A percentile compares a stretch with the other conserved stretches of the same genome.
phyloP scores from a whole-genome alignment of 2,113 vertebrate species.

The Bettongia penicillata region DNA sequence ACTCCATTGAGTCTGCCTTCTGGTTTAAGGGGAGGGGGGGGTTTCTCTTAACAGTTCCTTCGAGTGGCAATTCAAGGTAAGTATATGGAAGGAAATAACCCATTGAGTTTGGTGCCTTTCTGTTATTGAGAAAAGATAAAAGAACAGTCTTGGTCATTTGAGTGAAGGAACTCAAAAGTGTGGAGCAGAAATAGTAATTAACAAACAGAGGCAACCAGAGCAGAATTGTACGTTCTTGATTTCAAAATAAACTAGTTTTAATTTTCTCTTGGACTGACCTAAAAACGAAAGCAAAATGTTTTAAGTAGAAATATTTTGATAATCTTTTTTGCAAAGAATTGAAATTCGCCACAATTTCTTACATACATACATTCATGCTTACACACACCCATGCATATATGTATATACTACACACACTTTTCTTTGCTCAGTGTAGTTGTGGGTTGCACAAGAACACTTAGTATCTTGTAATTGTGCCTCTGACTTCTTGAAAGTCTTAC shows the following conservation, averaged over 20 bases:
- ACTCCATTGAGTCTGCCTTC: constrained; percentile 79
- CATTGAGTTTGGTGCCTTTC: constrained; percentile 56
- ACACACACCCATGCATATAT: neutral
- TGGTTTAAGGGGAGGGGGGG: constrained; percentile 75
- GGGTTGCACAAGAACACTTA: constrained; percentile 85
- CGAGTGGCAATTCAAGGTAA: constrained; percentile 86
- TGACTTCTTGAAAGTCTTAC: constrained; percentile 79
- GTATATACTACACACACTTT: constrained; percentile 68
- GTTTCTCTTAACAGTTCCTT: constrained; percentile 78
- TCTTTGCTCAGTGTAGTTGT: constrained; percentile 80
- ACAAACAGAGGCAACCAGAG: constrained; percentile 73
- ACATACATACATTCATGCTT: constrained; percentile 57
- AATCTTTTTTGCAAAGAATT: constrained; percentile 80
- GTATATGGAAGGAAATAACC: constrained; percentile 81
- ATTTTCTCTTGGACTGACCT: constrained; percentile 67
- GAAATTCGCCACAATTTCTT: constrained; percentile 73
- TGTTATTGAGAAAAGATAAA: constrained; percentile 31
- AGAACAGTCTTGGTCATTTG: constrained; percentile 60
- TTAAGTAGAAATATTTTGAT: constrained; percentile 83
- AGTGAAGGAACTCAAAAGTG: constrained; percentile 45
- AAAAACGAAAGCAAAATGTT: constrained; percentile 69
- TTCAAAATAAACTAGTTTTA: constrained; percentile 58
- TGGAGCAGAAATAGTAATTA: constrained; percentile 8
- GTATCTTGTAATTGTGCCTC: constrained; percentile 87
- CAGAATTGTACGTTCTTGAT: constrained; percentile 66